Base-by-base conservation (phyloP, 1,140 invertebrate genomes). In the Drosophila sulfurigaster region DNA sequence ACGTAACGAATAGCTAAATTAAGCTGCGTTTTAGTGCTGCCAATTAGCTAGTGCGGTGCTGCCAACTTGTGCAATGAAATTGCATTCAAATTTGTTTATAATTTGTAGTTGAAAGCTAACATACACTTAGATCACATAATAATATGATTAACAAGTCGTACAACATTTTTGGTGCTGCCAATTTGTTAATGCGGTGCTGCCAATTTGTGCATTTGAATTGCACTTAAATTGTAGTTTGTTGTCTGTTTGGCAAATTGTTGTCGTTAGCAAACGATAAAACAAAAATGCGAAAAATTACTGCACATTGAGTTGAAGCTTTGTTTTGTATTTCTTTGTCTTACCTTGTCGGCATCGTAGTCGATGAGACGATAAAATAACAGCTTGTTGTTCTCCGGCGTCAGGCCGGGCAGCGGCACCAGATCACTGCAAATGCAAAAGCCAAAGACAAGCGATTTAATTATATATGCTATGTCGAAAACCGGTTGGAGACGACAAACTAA, bases 291-390 rank as follows among this genome's bases (percentile, higher is more conserved):
- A 11, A 7, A 7, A n/a, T 15, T 7, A 46, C 13, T 20, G 10
- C 10, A 10, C 49, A 51, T 7, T 62, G 11, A 2, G 35, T 10
- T 7, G 8, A 3, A 38, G 7, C 7, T 3, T 43, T 43, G 41
- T 13, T n/a, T 43, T 43, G 41, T 20, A 25, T 25, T 25, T 25
- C 20, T 4, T 25, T 25, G 20, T 16, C 72, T 77, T 32, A 92
- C 92, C 81, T 92, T 92, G 35, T 95, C 94, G 13, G 95, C 92
- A 63, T 95, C 94, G 8, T 93, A 93, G 68, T 95, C 94, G 41
- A 92, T 93, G 28, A 96, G 81, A 5, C 95, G 94, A 81, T 95
- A 95, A 30, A 95, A 92, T 41, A 95, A 94, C n/a, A 94, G 86
- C 78, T 94, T 94, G 73, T 94, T 94, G 81, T 94, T 94, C 67